Conservation (phyloP, 2,888 invertebrate genomes). For the Tipula helvola region DNA sequence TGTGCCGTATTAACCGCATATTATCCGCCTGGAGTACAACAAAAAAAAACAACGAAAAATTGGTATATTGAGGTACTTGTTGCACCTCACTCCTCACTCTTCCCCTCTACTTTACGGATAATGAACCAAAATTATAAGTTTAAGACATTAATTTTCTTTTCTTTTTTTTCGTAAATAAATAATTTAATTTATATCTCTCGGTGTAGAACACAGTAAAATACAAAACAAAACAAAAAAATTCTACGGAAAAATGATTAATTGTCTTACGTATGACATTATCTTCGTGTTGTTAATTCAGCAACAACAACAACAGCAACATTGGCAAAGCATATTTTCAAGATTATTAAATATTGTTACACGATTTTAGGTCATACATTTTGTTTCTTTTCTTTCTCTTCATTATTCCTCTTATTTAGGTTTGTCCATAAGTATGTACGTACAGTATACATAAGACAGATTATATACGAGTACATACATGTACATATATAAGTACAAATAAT, state of each 20-base stretch:
- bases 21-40: neutral
- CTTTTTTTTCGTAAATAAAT: neutral
- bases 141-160: neutral
- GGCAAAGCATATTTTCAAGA: neutral
- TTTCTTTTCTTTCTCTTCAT: neutral
- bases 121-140: neutral
- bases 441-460: neutral
- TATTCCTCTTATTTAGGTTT: neutral
- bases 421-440: neutral
- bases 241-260: neutral
- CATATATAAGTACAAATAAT: neutral
- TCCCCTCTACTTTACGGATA: neutral
- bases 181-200: neutral
- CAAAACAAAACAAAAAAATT: neutral
- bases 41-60: neutral
- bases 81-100: neutral
- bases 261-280: neutral
- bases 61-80: neutral
- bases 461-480: neutral
- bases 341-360: neutral
- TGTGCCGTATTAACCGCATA: neutral
- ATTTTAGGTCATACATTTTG: neutral
- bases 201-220: neutral
- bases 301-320: neutral
- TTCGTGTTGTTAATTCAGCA: neutral